phyloP scores from a whole-genome alignment of 92 coral and sea anemone genomes.

The Zoanthus sociatus region DNA sequence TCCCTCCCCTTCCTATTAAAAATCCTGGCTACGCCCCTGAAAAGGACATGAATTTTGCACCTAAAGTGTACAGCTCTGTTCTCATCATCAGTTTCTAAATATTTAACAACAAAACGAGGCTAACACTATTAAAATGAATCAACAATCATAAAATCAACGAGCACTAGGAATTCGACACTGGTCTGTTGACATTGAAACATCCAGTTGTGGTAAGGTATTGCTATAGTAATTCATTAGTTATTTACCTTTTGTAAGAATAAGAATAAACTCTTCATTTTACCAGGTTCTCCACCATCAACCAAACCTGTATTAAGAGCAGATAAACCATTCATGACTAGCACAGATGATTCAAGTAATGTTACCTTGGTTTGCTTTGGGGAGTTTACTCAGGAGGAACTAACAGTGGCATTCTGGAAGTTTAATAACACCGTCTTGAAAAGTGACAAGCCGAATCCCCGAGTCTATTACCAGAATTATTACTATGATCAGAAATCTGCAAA shows the following conservation, averaged over 20 bases:
- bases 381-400: neutral
- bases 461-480: neutral
- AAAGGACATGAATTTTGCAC: too few species aligned
- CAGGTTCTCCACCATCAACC: neutral
- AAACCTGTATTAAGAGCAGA: slow-evolving; percentile 3
- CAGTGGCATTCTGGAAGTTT: neutral
- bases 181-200: too few species aligned
- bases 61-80: too few species aligned
- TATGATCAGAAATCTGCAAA: neutral
- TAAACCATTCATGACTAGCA: neutral
- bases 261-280: neutral
- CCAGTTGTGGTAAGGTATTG: too few species aligned
- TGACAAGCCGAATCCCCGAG: neutral
- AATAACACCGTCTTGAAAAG: neutral
- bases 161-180: too few species aligned
- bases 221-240: neutral
- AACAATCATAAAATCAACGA: too few species aligned
- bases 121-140: too few species aligned
- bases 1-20: too few species aligned
- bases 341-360: neutral
- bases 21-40: too few species aligned
- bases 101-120: too few species aligned
- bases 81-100: too few species aligned
- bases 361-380: slow-evolving; percentile 18
- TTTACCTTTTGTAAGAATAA: neutral